These are phyloP conservation scores for Eledona agricola DNA, from an alignment of 2,888 invertebrate species.

Conservation along the genomic window DNA sequence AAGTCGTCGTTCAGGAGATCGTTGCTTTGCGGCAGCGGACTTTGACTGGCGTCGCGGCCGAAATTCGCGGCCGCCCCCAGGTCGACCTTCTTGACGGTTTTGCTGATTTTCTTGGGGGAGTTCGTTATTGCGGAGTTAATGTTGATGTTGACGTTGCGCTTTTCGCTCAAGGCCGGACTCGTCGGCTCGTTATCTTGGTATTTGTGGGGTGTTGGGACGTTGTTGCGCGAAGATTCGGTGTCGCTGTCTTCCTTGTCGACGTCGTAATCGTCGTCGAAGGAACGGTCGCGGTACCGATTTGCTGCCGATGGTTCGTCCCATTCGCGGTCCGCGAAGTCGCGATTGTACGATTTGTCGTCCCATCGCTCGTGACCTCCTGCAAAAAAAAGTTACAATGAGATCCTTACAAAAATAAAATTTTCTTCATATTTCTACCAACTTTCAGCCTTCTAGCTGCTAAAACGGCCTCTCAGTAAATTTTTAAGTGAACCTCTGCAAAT, in stretches of 20 bases:
- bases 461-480: too few species aligned
- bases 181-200: constrained; percentile 51
- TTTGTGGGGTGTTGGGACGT: constrained; percentile 44
- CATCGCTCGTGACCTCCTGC: constrained; percentile 42
- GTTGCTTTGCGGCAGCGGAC: constrained; percentile 53
- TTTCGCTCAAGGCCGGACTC: constrained; percentile 39
- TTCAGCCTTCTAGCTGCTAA: too few species aligned
- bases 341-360: constrained; percentile 55
- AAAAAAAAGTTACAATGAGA: too few species aligned
- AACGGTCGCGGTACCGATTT: constrained; percentile 55
- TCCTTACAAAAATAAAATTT: too few species aligned
- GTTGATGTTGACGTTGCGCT: constrained; percentile 63
- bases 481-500: too few species aligned
- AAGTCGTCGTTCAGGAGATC: constrained; percentile 71
- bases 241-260: constrained; percentile 76
- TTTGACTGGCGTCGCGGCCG: constrained; percentile 64
- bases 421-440: too few species aligned
- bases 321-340: constrained; percentile 56
- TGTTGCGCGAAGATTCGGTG: constrained; percentile 65
- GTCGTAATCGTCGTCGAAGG: constrained; percentile 69
- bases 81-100: constrained; percentile 68
- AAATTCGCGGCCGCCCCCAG: constrained; percentile 76
- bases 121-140: constrained; percentile 58
- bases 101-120: constrained; percentile 60
- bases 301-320: constrained; percentile 51